Evolutionary conservation across 1,140 invertebrate genomes (phyloP).

Genomic region (Drosophila athabasca): DNA sequence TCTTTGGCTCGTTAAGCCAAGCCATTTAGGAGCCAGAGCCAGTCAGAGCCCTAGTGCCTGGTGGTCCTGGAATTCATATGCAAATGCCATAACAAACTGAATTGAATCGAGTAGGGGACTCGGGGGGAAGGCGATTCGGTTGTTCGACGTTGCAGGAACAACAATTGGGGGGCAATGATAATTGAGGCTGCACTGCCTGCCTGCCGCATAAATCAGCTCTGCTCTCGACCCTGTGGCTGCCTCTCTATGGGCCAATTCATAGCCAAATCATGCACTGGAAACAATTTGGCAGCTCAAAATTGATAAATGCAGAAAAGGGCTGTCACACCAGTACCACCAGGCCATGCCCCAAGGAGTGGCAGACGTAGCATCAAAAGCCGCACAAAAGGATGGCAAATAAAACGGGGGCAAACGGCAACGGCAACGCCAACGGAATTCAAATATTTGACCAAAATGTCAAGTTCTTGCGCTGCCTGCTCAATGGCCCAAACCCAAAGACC

Average conservation of each 20-base stretch:
- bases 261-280: constrained; percentile 66
- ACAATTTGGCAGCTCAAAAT: constrained; percentile 51
- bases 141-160: constrained; percentile 14
- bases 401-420: background rate
- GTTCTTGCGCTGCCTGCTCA: constrained; percentile 25
- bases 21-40: constrained; percentile 54
- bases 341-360: too few relatives aligned
- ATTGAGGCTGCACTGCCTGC: constrained; percentile 61
- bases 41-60: background rate
- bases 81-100: constrained; percentile 45
- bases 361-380: background rate
- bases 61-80: constrained; percentile 35
- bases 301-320: constrained; percentile 58
- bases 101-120: constrained; percentile 19
- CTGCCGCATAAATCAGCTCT: constrained; percentile 60
- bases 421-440: constrained; percentile 50
- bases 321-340: background rate
- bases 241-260: constrained; percentile 46
- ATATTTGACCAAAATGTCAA: constrained; percentile 76
- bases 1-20: constrained; percentile 61
- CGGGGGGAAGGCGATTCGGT: too few relatives aligned
- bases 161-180: constrained; percentile 43
- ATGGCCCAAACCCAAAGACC: constrained; percentile 10
- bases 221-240: constrained; percentile 24
- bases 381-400: constrained; percentile 38